These are phyloP conservation scores for Drosophila picticornis DNA, from an alignment of 2,888 invertebrate species.

Conservation along the genomic window DNA sequence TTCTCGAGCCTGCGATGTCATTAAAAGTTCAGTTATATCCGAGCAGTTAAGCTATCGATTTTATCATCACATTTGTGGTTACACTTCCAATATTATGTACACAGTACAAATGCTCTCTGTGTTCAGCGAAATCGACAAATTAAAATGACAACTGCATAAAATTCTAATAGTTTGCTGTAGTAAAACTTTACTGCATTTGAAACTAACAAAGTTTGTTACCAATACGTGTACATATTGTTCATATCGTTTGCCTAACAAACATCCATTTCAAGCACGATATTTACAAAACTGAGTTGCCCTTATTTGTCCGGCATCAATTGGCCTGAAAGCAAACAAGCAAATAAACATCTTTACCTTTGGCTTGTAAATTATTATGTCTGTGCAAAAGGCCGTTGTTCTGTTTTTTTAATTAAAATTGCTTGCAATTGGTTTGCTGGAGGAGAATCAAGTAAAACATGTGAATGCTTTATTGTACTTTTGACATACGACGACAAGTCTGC, in stretches of 20 bases:
- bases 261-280: not conserved
- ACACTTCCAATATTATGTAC: not conserved
- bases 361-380: slow-evolving; percentile 4
- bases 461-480: slow-evolving; percentile 46
- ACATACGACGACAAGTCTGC: slow-evolving; percentile 47
- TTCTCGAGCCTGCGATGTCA: not conserved
- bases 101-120: not conserved
- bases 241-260: not conserved
- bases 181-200: not conserved
- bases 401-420: slow-evolving; percentile 61
- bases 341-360: slow-evolving; percentile 16
- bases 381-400: not conserved
- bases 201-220: not conserved
- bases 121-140: not conserved
- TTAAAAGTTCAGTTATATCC: slow-evolving; percentile 4
- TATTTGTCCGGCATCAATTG: not conserved
- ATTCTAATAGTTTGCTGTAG: not conserved
- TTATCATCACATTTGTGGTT: too few species aligned
- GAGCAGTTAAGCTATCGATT: too few species aligned
- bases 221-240: not conserved
- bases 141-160: not conserved
- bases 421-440: slow-evolving; percentile 50
- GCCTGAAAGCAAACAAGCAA: not conserved
- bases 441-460: not conserved
- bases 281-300: not conserved